Evolutionary conservation across 2,113 vertebrate genomes (phyloP).

Genomic region (Macroglossus sobrinus): DNA sequence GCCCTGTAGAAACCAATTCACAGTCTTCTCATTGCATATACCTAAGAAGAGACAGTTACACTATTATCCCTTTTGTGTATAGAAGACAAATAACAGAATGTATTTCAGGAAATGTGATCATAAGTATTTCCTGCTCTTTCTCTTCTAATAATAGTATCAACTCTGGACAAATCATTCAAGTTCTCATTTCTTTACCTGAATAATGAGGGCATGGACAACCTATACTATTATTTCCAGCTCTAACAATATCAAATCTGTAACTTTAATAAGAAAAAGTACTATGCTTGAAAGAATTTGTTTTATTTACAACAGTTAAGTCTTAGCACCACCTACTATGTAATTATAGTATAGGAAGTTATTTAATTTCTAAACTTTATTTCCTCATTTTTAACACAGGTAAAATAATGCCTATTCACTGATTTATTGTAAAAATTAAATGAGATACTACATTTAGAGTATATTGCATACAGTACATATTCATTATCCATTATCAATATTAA

Average conservation of each 20-base stretch:
- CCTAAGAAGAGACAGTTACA: neutral
- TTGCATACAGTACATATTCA: neutral
- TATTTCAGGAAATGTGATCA: neutral
- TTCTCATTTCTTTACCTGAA: neutral
- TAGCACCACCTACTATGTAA: neutral
- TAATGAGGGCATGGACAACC: neutral
- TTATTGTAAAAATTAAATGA: neutral
- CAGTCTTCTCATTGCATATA: neutral
- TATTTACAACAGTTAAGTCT: neutral
- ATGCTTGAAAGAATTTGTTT: neutral
- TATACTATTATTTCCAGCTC: neutral
- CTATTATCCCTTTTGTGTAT: neutral
- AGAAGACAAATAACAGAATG: neutral
- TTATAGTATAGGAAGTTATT: neutral
- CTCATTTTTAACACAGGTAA: neutral
- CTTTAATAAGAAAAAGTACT: neutral
- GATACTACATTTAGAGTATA: neutral
- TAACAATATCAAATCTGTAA: neutral
- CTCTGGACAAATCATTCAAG: neutral
- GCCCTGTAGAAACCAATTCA: neutral
- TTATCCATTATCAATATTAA: neutral
- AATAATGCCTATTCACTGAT: neutral
- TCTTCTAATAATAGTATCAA: neutral
- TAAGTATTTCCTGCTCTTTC: neutral
- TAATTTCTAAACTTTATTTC: neutral